A percentile compares a stretch with the other conserved stretches of the same genome.
phyloP scores from a whole-genome alignment of 2,888 invertebrate genomes.

The Spatulosminthurus flaviceps region DNA sequence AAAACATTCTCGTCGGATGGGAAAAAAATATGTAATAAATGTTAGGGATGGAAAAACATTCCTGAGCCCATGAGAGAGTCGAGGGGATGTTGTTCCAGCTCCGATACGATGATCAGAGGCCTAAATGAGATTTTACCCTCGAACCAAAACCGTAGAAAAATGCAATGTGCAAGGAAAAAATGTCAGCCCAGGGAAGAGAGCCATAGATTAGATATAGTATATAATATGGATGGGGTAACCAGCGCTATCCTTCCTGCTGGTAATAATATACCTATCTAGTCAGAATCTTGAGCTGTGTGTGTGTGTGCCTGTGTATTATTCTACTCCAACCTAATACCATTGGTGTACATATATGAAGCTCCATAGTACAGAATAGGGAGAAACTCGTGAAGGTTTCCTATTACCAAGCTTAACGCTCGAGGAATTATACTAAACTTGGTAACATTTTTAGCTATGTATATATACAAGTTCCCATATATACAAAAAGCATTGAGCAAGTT shows the following conservation, averaged over 20 bases:
- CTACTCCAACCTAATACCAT: too few relatives aligned
- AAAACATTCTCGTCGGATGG: too few relatives aligned
- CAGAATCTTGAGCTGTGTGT: too few relatives aligned
- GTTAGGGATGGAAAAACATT: slow-evolving; percentile 29
- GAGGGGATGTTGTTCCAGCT: slow-evolving; percentile 36
- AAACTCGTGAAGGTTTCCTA: too few relatives aligned
- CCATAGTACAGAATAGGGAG: too few relatives aligned
- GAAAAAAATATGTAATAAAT: slow-evolving; percentile 23
- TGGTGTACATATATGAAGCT: too few relatives aligned
- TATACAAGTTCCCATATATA: too few relatives aligned
- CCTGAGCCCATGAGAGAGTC: slow-evolving; percentile 35
- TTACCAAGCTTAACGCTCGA: too few relatives aligned
- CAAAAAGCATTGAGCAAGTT: too few relatives aligned
- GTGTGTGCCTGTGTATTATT: too few relatives aligned
- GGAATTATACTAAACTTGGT: too few relatives aligned
- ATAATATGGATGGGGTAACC: background rate
- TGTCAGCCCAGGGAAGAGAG: background rate
- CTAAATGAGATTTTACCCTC: slow-evolving; percentile 50
- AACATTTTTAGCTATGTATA: too few relatives aligned
- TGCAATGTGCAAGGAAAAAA: background rate
- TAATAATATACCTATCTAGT: background rate
- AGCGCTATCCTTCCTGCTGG: slow-evolving; percentile 3
- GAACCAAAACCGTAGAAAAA: slow-evolving; percentile 29
- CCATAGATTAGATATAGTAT: background rate
- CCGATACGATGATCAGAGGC: slow-evolving; percentile 29